Conservation (phyloP, 1,140 invertebrate species). For the Drosophila sulfurigaster region DNA sequence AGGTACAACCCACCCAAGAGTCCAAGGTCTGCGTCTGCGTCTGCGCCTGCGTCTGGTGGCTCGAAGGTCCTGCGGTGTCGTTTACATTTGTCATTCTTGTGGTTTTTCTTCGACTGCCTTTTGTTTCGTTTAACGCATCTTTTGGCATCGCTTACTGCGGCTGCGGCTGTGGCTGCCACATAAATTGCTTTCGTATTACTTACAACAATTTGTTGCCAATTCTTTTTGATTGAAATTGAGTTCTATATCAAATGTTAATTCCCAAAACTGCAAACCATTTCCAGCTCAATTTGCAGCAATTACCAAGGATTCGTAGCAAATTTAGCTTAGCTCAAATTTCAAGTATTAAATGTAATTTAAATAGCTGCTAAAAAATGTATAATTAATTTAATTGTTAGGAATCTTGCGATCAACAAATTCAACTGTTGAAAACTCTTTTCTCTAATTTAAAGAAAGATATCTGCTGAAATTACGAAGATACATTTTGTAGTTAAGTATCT, state of each 20-base stretch:
- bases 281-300: slow-evolving; percentile 4
- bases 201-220: slow-evolving; percentile 65
- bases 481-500: too few relatives aligned
- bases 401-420: background rate
- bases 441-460: too few relatives aligned
- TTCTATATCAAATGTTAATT: slow-evolving; percentile 19
- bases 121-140: slow-evolving; percentile 41
- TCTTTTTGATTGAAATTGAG: slow-evolving; percentile 39
- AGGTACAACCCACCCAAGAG: slow-evolving; percentile 66
- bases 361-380: too few relatives aligned
- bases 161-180: slow-evolving; percentile 39
- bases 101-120: slow-evolving; percentile 55
- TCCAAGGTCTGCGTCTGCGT: background rate
- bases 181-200: slow-evolving; percentile 68
- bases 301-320: background rate
- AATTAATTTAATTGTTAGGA: too few relatives aligned
- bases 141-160: slow-evolving; percentile 31
- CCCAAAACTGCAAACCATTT: slow-evolving; percentile 10
- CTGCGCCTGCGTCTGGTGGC: slow-evolving; percentile 16
- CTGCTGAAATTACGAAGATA: too few relatives aligned
- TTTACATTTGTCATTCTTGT: slow-evolving; percentile 79
- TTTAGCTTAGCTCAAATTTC: background rate
- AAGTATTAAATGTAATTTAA: too few relatives aligned
- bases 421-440: too few relatives aligned
- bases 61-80: slow-evolving; percentile 59